Evolutionary conservation across 2,797 vertebrate genomes (phyloP).

Genomic region (Picus viridis): DNA sequence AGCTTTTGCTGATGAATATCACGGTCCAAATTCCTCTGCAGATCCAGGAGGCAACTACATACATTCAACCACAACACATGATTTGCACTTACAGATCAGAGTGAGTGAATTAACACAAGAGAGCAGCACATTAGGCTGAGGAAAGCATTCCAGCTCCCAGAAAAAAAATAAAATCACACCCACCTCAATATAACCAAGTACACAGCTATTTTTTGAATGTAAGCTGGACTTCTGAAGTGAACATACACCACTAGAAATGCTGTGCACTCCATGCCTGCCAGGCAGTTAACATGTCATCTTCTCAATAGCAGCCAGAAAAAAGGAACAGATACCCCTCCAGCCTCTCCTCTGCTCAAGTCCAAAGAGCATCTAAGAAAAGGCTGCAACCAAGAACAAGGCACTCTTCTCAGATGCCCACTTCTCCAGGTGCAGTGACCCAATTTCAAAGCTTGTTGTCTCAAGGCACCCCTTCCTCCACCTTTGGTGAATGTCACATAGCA

Average conservation of each 20-base stretch:
- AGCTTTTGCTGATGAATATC: background rate
- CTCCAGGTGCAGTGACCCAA: background rate
- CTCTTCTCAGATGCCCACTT: background rate
- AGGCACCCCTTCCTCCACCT: background rate
- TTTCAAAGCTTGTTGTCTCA: background rate
- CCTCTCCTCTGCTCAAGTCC: background rate
- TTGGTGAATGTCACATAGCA: background rate
- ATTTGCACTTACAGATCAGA: background rate
- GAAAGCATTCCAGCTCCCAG: background rate
- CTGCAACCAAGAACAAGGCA: background rate
- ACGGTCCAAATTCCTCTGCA: background rate
- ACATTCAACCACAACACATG: background rate
- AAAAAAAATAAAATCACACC: background rate
- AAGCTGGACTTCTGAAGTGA: background rate
- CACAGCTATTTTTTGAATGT: background rate
- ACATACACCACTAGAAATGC: background rate
- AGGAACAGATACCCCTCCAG: background rate
- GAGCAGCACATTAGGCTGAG: background rate
- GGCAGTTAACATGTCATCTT: background rate
- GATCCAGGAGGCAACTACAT: background rate
- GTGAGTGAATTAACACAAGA: background rate
- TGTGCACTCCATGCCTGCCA: background rate
- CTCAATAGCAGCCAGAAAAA: background rate
- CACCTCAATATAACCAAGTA: background rate
- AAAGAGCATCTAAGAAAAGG: background rate